A percentile compares a stretch with the other conserved stretches of the same genome.
Conservation (phyloP, 2,797 vertebrate species). For the Galagoides demidoff region DNA sequence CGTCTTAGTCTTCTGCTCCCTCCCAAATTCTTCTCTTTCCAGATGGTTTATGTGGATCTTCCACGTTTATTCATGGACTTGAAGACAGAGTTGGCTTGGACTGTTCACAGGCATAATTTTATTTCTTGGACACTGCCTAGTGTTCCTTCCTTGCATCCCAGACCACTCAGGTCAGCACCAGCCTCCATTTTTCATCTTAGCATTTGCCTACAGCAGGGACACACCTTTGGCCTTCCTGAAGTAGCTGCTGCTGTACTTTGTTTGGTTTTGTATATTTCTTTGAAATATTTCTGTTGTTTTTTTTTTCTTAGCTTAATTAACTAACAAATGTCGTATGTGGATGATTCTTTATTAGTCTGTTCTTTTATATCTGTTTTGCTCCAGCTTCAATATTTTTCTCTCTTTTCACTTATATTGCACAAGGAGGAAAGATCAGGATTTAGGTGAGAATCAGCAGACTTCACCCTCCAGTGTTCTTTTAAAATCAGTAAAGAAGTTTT, state of each 20-base stretch:
- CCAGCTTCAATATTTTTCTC: background rate
- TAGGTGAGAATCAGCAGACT: background rate
- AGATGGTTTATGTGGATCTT: accelerated
- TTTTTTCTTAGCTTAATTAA: background rate
- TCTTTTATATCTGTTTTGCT: background rate
- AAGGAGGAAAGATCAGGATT: background rate
- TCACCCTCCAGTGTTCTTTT: background rate
- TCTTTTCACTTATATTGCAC: background rate
- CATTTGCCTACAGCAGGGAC: background rate
- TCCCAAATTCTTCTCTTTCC: background rate
- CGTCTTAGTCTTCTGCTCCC: background rate
- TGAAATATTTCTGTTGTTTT: background rate
- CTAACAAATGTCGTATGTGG: background rate
- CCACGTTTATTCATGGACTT: no score
- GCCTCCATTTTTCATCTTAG: background rate
- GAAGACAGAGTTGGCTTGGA: background rate
- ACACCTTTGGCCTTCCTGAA: background rate
- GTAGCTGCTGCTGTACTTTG: background rate
- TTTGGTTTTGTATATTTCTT: background rate
- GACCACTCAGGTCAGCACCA: background rate
- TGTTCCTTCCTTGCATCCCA: background rate
- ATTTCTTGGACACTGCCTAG: background rate
- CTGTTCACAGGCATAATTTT: background rate
- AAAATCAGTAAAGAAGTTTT: background rate
- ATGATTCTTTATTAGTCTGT: background rate